Evolutionary conservation across 2,888 invertebrate species (phyloP), one percentile per base, ranked within the genome.

Genomic region (Schizaphis graminum): DNA sequence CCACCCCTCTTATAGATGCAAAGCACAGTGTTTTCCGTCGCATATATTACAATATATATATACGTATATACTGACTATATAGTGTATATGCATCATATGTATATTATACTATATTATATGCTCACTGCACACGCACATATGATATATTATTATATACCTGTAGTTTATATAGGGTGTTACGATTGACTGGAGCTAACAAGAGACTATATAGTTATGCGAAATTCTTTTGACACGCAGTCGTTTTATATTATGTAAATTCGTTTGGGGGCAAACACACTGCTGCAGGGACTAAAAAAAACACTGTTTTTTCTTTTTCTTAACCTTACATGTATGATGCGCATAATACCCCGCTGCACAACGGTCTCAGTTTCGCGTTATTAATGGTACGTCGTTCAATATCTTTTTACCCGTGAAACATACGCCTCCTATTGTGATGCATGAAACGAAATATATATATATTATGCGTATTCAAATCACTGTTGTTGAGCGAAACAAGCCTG

Each of bases 321-420:
- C 35, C 41, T 35, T 47, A 57, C 5, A 89, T 77, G 35, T 77
- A 53, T 53, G 35, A 53, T 53, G 35, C 77, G 77, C 28, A 57
- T 41, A 85, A 57, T 41, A 85, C 49, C n/a, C 61, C 91, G 77
- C 8, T 57, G 56, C 86, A 77, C 77, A 44, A 53, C 57, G 57
- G 89, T 93, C 89, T 94, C 94, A n/a, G 94, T 94, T 91, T 94
- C 94, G 91, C 94, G 91, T 94, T 94, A 94, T 94, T 94, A 94
- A 94, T 94, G 94, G 94, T 94, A 61, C 89, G 89, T 84, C 89
- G 93, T 89, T 77, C 92, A 77, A 93, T 89, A 53, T 90, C 93
- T 93, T 93, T 93, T 93, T 91, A 94, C 67, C 94, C 90, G 89
- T 90, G 94, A 86, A 94, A 94, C 86, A 26, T 89, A 67, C 92